These are phyloP conservation scores for Caenorhabditis imperialis DNA, from an alignment of 2,888 invertebrate species.

Conservation along the genomic window DNA sequence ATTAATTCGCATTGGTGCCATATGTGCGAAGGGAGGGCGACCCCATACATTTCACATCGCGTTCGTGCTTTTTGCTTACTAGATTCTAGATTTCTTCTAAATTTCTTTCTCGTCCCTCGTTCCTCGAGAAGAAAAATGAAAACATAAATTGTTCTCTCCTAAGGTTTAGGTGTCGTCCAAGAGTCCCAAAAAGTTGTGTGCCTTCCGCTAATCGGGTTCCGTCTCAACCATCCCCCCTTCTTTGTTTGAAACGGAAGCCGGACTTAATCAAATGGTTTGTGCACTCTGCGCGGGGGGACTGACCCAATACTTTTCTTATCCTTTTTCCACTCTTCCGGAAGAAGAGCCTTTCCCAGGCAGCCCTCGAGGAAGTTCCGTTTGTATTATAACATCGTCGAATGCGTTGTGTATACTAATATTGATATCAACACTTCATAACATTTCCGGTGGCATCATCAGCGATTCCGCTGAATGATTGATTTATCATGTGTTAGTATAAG, in stretches of 20 bases:
- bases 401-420: no score
- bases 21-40: slow-evolving; percentile 22
- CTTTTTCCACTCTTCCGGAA: neutral
- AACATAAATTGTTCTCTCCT: neutral
- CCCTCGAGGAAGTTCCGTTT: no score
- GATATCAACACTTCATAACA: no score
- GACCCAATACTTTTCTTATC: no score
- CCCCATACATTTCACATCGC: slow-evolving; percentile 28
- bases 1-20: slow-evolving; percentile 42
- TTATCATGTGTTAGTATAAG: slow-evolving; percentile 10
- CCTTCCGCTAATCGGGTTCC: no score
- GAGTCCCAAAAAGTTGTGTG: neutral
- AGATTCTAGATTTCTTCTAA: slow-evolving; percentile 3
- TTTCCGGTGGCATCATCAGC: neutral
- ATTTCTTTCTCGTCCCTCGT: slow-evolving; percentile 17
- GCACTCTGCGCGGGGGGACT: slow-evolving; percentile 11
- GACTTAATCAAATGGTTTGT: slow-evolving; percentile 47
- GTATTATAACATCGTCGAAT: no score
- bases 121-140: neutral
- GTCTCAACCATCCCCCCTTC: neutral
- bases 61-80: slow-evolving; percentile 12
- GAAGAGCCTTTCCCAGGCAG: no score
- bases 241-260: neutral
- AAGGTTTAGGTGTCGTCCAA: neutral
- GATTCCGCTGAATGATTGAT: neutral